These are phyloP conservation scores for Ginglymostoma cirratum DNA, from an alignment of 2,113 vertebrate genomes.

Conservation along the genomic window DNA sequence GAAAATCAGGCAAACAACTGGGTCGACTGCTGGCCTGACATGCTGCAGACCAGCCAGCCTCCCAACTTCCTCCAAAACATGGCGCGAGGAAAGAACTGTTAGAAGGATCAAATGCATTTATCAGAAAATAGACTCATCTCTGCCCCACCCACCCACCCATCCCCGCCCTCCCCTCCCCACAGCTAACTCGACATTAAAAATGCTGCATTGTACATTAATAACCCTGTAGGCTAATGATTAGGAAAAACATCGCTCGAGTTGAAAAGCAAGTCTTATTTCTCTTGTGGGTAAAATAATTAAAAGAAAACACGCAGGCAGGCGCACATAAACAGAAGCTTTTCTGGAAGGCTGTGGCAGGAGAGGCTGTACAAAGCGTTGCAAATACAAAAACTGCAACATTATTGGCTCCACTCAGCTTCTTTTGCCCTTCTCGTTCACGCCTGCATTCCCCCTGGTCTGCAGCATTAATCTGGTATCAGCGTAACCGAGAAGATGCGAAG, in stretches of 20 bases:
- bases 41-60: not conserved
- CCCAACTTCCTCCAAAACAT: not conserved
- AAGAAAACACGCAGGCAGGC: slow-evolving; percentile 35
- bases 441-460: not conserved
- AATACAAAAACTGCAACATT: not conserved
- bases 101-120: not conserved
- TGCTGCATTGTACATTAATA: not conserved
- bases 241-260: not conserved
- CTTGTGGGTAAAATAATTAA: slow-evolving; percentile 39
- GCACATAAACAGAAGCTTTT: slow-evolving; percentile 32
- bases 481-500: slow-evolving; percentile 43
- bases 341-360: slow-evolving; percentile 36
- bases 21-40: not conserved
- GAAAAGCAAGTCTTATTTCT: not conserved
- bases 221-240: not conserved
- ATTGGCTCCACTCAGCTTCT: not conserved
- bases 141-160: not conserved
- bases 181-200: slow-evolving; percentile 26
- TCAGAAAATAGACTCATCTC: not conserved
- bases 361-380: slow-evolving; percentile 5
- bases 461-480: slow-evolving; percentile 39
- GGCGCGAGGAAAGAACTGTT: not conserved
- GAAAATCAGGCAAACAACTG: no score
- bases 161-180: no score
- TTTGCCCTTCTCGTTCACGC: not conserved